Conservation (phyloP, 2,888 invertebrate genomes). For the Pediacus dermestoides region DNA sequence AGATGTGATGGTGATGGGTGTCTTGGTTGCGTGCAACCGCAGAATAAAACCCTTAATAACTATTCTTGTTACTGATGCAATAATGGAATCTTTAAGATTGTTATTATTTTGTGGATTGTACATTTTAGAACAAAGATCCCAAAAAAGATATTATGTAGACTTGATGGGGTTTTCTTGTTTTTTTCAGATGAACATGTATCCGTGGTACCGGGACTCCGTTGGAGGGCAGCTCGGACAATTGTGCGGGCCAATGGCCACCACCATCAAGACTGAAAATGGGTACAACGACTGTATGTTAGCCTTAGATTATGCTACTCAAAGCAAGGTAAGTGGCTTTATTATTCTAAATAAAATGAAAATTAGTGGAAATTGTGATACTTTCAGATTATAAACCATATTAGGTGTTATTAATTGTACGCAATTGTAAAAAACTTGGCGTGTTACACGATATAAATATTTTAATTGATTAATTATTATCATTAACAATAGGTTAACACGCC, state of each 20-base stretch:
- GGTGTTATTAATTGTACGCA: too few species aligned
- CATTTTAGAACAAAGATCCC: not conserved
- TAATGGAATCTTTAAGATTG: too few species aligned
- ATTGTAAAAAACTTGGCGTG: too few species aligned
- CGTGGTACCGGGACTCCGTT: conserved; percentile 61
- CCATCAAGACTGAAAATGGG: conserved; percentile 64
- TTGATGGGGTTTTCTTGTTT: conserved; percentile 4
- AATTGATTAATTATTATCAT: too few species aligned
- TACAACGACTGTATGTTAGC: conserved; percentile 70
- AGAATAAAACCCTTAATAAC: conserved; percentile 33
- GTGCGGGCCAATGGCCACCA: conserved; percentile 57
- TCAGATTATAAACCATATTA: too few species aligned
- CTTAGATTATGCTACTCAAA: conserved; percentile 62
- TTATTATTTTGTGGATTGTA: too few species aligned
- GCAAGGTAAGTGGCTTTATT: conserved; percentile 57
- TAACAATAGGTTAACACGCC: too few species aligned
- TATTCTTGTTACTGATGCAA: conserved; percentile 35
- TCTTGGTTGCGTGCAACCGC: conserved; percentile 36
- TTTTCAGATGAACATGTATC: conserved; percentile 53
- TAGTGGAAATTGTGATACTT: too few species aligned
- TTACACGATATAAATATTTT: too few species aligned
- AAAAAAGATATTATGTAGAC: not conserved
- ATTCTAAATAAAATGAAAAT: too few species aligned
- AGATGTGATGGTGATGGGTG: too few species aligned
- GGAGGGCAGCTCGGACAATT: conserved; percentile 55